A percentile compares a stretch with the other conserved stretches of the same genome.
phyloP scores from a whole-genome alignment of 2,888 invertebrate species.

The Cephus spinipes region DNA sequence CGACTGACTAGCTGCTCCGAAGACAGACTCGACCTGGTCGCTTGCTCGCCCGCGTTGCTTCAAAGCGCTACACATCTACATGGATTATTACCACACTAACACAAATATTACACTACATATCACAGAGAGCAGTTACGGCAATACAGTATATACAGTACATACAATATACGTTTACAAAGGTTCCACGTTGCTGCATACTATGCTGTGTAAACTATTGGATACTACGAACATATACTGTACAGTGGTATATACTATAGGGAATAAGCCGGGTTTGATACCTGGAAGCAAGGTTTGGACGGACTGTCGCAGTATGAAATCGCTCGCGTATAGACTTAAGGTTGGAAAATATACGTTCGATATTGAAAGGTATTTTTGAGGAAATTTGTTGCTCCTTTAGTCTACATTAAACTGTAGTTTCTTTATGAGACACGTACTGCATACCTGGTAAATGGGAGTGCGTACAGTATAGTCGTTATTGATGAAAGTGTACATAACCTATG shows the following conservation, averaged over 20 bases:
- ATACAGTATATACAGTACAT: neutral
- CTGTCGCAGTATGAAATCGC: no score
- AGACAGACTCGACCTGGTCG: slow-evolving; percentile 27
- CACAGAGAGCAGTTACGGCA: neutral
- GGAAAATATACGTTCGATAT: neutral
- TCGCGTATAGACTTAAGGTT: neutral
- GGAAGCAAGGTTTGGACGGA: neutral
- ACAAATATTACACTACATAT: neutral
- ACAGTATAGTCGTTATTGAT: neutral
- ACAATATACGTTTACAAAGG: neutral
- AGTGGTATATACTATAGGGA: neutral
- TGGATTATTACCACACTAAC: neutral
- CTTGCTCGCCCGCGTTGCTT: slow-evolving; percentile 35
- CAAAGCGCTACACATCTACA: slow-evolving; percentile 13
- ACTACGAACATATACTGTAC: neutral
- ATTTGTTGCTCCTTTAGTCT: neutral
- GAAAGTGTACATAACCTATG: neutral
- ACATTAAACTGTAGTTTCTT: neutral
- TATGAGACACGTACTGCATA: neutral
- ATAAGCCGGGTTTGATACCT: neutral
- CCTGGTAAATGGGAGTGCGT: neutral
- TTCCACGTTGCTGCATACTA: neutral
- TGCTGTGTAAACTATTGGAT: neutral
- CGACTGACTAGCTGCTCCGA: slow-evolving; percentile 40
- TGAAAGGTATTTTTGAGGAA: neutral